Evolutionary conservation across 2,888 invertebrate genomes (phyloP).

Genomic region (Scaptomyza caliginosa): DNA sequence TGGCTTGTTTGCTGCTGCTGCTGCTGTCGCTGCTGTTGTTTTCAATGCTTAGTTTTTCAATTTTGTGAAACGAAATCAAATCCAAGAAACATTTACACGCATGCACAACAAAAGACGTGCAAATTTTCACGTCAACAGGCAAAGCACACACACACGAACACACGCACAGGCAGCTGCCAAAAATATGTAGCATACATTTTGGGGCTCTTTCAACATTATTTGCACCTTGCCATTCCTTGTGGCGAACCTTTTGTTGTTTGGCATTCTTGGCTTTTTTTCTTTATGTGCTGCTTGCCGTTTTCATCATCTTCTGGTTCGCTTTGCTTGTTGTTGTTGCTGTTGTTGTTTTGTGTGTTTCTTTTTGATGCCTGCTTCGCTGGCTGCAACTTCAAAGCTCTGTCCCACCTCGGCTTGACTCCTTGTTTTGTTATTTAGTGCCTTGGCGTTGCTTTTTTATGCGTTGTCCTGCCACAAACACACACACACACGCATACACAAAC

Average conservation of each 20-base stretch:
- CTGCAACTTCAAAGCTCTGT: slow-evolving; percentile 68
- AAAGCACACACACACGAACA: slow-evolving; percentile 34
- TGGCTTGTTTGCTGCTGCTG: slow-evolving; percentile 57
- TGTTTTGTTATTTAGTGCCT: slow-evolving; percentile 71
- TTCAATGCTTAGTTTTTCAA: slow-evolving; percentile 78
- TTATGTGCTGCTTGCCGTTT: slow-evolving; percentile 15
- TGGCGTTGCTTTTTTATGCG: slow-evolving; percentile 67
- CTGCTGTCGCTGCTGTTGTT: slow-evolving; percentile 17
- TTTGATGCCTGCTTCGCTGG: slow-evolving; percentile 48
- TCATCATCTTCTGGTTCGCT: neutral
- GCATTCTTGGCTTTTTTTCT: slow-evolving; percentile 62
- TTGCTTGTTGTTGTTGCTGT: neutral
- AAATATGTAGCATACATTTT: slow-evolving; percentile 72
- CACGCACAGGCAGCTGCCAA: slow-evolving; percentile 53
- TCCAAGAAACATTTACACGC: slow-evolving; percentile 75
- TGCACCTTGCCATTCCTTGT: slow-evolving; percentile 65
- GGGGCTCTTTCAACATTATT: slow-evolving; percentile 73
- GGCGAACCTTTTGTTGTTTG: slow-evolving; percentile 56
- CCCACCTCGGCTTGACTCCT: slow-evolving; percentile 47
- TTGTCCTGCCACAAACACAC: slow-evolving; percentile 49
- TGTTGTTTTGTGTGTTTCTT: slow-evolving; percentile 46
- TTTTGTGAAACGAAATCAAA: slow-evolving; percentile 71
- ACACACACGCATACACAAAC: no score
- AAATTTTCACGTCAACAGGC: slow-evolving; percentile 80
- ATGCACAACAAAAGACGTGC: slow-evolving; percentile 80